phyloP scores from a whole-genome alignment of 1,140 invertebrate genomes.

The Bemisia tabaci region DNA sequence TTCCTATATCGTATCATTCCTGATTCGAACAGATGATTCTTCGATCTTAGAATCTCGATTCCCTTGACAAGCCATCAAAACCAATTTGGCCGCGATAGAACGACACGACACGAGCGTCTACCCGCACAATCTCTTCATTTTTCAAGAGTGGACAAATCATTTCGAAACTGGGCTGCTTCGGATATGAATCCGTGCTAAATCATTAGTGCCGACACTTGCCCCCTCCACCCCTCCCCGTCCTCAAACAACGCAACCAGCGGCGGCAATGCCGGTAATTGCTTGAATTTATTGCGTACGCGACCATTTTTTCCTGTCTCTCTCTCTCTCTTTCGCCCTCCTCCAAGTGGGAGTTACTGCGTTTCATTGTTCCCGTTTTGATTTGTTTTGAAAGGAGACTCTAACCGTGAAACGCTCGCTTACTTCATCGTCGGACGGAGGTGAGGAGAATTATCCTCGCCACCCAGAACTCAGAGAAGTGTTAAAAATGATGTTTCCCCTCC shows the following conservation, averaged over 20 bases:
- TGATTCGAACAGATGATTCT: too few species aligned
- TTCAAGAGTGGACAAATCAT: too few species aligned
- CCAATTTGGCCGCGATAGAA: too few species aligned
- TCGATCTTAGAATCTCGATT: too few species aligned
- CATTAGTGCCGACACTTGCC: not conserved
- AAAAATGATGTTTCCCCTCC: not conserved
- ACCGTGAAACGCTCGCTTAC: not conserved
- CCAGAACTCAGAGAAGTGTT: not conserved
- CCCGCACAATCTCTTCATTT: too few species aligned
- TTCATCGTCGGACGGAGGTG: too few species aligned
- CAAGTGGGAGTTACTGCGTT: not conserved
- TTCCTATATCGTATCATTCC: too few species aligned
- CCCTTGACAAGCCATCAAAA: too few species aligned
- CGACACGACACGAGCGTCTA: too few species aligned
- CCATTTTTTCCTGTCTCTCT: not conserved
- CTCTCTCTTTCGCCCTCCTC: not conserved
- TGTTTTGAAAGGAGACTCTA: not conserved
- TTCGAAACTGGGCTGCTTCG: too few species aligned
- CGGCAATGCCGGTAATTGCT: not conserved
- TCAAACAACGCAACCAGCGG: not conserved
- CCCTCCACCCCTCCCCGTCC: not conserved
- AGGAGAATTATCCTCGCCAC: not conserved
- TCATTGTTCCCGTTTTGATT: not conserved
- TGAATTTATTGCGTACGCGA: not conserved
- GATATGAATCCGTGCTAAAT: not conserved